phyloP scores from a whole-genome alignment of 2,113 vertebrate genomes.

The Ceyx melanurus region DNA sequence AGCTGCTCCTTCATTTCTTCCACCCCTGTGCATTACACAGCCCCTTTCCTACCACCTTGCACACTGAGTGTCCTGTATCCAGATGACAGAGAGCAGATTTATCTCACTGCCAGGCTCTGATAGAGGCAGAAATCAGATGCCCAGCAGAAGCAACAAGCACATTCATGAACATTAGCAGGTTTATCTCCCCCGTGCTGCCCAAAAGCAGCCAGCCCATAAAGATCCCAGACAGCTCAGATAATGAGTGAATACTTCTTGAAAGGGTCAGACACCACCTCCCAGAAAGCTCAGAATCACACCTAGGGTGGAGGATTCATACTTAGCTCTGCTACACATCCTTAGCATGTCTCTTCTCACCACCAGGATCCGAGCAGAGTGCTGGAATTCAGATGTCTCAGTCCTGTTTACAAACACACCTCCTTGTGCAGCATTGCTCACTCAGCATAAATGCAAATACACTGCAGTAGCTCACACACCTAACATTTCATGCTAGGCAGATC shows the following conservation, averaged over 20 bases:
- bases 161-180: rapidly evolving
- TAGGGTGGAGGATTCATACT: neutral
- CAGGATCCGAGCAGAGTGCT: neutral
- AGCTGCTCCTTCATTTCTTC: neutral
- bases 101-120: neutral
- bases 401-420: slow-evolving; percentile 35
- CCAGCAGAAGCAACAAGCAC: neutral
- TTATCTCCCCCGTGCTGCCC: neutral
- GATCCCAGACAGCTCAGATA: neutral
- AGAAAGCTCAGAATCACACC: slow-evolving; percentile 30
- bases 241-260: neutral
- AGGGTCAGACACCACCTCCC: neutral
- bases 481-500: neutral
- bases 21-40: neutral
- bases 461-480: neutral
- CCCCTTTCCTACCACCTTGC: neutral
- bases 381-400: slow-evolving; percentile 7
- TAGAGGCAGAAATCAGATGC: neutral
- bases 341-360: neutral
- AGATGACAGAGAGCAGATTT: neutral
- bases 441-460: slow-evolving; percentile 48
- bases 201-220: neutral
- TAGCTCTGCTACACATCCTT: slow-evolving; percentile 9
- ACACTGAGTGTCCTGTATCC: neutral
- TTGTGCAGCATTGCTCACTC: neutral